A percentile compares a stretch with the other conserved stretches of the same genome.
phyloP scores from a whole-genome alignment of 2,113 vertebrate genomes.

The Ciconia maguari region DNA sequence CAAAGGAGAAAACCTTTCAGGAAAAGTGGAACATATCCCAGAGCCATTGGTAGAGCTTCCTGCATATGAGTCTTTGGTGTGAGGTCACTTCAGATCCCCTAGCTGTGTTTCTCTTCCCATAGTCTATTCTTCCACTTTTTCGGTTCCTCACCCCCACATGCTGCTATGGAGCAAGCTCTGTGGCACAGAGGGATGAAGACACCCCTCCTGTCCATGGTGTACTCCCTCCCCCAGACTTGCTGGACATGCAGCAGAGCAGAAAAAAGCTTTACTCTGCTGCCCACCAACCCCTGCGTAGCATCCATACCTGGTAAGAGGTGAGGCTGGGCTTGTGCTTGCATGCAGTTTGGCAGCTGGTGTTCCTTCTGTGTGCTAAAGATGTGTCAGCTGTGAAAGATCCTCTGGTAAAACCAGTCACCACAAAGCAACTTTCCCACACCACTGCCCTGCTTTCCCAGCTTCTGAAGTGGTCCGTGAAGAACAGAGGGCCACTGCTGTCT shows the following conservation, averaged over 20 bases:
- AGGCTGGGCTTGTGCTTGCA: background rate
- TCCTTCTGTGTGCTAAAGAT: background rate
- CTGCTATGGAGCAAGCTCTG: background rate
- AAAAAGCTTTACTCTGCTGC: background rate
- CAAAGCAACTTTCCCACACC: background rate
- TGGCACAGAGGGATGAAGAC: background rate
- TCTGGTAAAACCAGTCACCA: background rate
- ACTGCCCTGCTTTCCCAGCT: background rate
- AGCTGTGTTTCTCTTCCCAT: background rate
- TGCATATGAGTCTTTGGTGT: background rate
- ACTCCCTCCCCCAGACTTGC: background rate
- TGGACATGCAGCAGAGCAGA: background rate
- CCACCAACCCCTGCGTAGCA: background rate
- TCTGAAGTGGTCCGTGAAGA: background rate
- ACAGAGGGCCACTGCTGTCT: background rate
- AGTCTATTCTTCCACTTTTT: background rate
- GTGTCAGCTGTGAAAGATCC: background rate
- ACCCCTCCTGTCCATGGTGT: accelerated
- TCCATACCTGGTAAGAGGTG: background rate
- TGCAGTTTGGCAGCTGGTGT: background rate
- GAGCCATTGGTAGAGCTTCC: background rate
- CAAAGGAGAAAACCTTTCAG: background rate
- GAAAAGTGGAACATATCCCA: background rate
- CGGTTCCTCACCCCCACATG: background rate
- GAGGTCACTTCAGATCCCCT: background rate